A percentile compares a stretch with the other conserved stretches of the same genome.
phyloP scores from a whole-genome alignment of 1,140 invertebrate genomes.

The Drosophila grimshawi region DNA sequence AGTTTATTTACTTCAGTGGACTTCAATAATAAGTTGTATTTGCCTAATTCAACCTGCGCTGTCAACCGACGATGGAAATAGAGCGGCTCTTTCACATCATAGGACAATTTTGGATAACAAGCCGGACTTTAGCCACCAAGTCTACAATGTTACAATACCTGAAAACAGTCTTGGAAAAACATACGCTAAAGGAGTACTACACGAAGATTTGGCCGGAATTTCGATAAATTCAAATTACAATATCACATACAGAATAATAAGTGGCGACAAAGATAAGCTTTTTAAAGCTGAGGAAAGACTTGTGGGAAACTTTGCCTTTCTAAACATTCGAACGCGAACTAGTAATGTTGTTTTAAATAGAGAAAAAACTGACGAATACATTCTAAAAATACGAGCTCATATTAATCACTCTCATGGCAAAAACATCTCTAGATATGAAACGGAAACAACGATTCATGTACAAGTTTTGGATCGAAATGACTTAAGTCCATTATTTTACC shows the following conservation, averaged over 20 bases:
- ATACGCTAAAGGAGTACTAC: slow-evolving; percentile 87
- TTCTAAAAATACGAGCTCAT: slow-evolving; percentile 91
- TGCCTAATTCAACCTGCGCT: slow-evolving; percentile 52
- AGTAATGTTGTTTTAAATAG: slow-evolving; percentile 95
- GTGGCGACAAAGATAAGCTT: slow-evolving; percentile 94
- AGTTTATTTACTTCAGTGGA: slow-evolving; percentile 56
- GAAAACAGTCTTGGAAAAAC: slow-evolving; percentile 96
- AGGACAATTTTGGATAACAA: slow-evolving; percentile 31
- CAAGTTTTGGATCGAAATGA: slow-evolving; percentile 95
- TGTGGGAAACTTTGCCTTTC: slow-evolving; percentile 97
- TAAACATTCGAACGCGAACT: slow-evolving; percentile 93
- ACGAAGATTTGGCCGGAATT: slow-evolving; percentile 86
- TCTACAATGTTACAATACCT: slow-evolving; percentile 95
- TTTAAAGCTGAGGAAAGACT: slow-evolving; percentile 95
- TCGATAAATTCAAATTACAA: slow-evolving; percentile 85
- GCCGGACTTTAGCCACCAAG: slow-evolving; percentile 88
- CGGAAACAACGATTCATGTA: slow-evolving; percentile 91
- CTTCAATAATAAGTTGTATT: slow-evolving; percentile 51
- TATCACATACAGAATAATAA: slow-evolving; percentile 92
- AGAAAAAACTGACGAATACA: slow-evolving; percentile 93
- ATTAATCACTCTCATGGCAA: slow-evolving; percentile 84
- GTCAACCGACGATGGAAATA: slow-evolving; percentile 44
- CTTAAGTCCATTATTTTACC: slow-evolving; percentile 95
- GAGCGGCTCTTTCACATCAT: slow-evolving; percentile 14
- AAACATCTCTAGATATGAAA: slow-evolving; percentile 87